A percentile compares a stretch with the other conserved stretches of the same genome.
Conservation (phyloP, 1,140 invertebrate genomes). For the Zaprionus lachaisei region DNA sequence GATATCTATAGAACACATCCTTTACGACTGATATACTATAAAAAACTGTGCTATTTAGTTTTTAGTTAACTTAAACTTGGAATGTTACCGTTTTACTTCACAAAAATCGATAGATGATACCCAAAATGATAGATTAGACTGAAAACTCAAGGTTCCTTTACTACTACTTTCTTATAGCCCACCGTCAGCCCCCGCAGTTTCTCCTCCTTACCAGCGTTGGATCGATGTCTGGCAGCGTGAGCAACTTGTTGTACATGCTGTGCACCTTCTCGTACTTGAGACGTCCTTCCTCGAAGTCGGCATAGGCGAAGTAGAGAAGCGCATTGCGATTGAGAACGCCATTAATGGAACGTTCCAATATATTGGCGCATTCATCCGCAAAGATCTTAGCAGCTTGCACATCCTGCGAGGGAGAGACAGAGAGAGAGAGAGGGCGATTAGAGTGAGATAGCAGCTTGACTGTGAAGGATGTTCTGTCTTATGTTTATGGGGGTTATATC, state of each 20-base stretch:
- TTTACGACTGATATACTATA: too few species aligned
- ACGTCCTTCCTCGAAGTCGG: conserved; percentile 99
- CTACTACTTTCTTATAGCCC: not conserved
- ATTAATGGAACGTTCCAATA: conserved; percentile 96
- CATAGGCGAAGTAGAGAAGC: conserved; percentile 98
- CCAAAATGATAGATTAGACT: too few species aligned
- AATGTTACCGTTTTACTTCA: too few species aligned
- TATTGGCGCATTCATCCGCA: conserved; percentile 96
- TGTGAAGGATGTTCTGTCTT: not conserved
- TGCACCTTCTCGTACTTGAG: conserved; percentile 99
- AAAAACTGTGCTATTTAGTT: too few species aligned
- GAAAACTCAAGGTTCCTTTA: not conserved
- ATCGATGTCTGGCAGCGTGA: conserved; percentile 95
- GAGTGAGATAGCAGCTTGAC: not conserved
- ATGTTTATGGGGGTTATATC: not conserved
- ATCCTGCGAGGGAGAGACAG: conserved; percentile 87
- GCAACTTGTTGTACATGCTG: conserved; percentile 96
- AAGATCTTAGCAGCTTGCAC: conserved; percentile 95
- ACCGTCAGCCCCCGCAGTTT: not conserved
- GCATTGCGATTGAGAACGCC: conserved; percentile 95
- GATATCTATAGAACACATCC: too few species aligned
- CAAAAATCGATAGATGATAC: too few species aligned
- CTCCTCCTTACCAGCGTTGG: conserved; percentile 92
- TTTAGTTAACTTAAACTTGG: too few species aligned
- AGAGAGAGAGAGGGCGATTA: conserved; percentile 6